Evolutionary conservation across 2,888 invertebrate genomes (phyloP).

Genomic region (Chorisops tibialis): DNA sequence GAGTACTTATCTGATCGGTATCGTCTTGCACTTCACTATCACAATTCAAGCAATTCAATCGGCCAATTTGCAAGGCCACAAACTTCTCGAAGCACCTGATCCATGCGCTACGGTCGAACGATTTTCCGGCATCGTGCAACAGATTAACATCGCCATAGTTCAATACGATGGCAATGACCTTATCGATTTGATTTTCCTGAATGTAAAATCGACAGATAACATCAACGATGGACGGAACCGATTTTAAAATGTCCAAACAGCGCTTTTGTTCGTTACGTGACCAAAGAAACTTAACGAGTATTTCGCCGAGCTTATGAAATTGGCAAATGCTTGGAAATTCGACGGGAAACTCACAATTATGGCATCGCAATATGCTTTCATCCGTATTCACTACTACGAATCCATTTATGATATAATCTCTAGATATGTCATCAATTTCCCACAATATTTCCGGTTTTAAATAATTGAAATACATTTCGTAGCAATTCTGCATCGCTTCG

Average conservation of each 20-base stretch:
- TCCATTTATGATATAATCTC: conserved; percentile 49
- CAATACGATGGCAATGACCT: conserved; percentile 47
- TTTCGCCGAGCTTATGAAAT: conserved; percentile 48
- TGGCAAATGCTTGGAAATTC: conserved; percentile 47
- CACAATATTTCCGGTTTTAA: conserved; percentile 51
- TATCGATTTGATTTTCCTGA: conserved; percentile 48
- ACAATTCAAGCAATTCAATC: conserved; percentile 48
- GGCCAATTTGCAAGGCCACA: conserved; percentile 47
- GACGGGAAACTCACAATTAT: conserved; percentile 48
- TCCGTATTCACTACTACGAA: conserved; percentile 44
- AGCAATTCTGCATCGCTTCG: conserved; percentile 48
- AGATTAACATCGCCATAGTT: conserved; percentile 48
- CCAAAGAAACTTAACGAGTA: conserved; percentile 50
- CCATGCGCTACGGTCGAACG: conserved; percentile 44
- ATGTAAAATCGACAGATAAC: conserved; percentile 49
- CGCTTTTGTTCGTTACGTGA: conserved; percentile 50
- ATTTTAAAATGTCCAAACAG: conserved; percentile 48
- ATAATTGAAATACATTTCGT: conserved; percentile 52
- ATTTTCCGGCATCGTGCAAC: conserved; percentile 45
- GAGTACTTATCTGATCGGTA: conserved; percentile 41
- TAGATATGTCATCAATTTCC: conserved; percentile 49
- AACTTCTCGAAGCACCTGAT: conserved; percentile 50
- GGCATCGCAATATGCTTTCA: conserved; percentile 46
- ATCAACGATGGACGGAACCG: conserved; percentile 48
- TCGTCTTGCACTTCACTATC: conserved; percentile 44